These are phyloP conservation scores for Apoda limacodes DNA, from an alignment of 2,888 invertebrate species.

Conservation along the genomic window DNA sequence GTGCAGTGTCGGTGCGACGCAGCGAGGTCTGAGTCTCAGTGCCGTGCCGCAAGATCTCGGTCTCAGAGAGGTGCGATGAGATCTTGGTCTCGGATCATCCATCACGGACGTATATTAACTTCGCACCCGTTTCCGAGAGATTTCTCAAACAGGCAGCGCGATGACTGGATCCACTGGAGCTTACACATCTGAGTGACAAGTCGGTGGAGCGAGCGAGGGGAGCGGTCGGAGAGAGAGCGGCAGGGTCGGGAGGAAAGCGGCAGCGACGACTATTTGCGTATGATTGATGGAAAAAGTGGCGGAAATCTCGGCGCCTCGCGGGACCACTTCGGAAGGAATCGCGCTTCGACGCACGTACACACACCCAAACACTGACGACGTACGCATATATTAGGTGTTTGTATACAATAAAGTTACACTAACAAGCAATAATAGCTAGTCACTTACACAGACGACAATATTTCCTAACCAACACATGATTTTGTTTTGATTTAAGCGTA, in stretches of 20 bases:
- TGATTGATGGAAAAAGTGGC: conserved; percentile 36
- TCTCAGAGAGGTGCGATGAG: conserved; percentile 18
- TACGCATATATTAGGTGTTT: too few relatives aligned
- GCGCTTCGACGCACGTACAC: conserved; percentile 20
- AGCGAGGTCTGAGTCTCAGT: conserved; percentile 8
- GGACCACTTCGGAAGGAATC: conserved; percentile 38
- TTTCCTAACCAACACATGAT: too few relatives aligned
- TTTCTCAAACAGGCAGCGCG: conserved; percentile 30
- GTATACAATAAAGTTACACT: too few relatives aligned
- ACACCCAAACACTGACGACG: conserved; percentile 9
- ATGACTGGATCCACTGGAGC: conserved; percentile 53
- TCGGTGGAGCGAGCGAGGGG: conserved; percentile 6
- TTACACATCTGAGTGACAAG: conserved; percentile 30
- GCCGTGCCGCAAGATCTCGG: conserved; percentile 14
- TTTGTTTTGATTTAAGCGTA: too few relatives aligned
- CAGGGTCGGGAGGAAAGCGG: conserved; percentile 1
- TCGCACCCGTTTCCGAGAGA: conserved; percentile 28
- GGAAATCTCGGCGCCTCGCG: conserved; percentile 33
- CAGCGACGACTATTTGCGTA: conserved; percentile 41
- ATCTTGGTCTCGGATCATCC: conserved; percentile 23
- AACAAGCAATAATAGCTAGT: too few relatives aligned
- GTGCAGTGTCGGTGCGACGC: conserved; percentile 19
- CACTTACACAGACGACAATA: too few relatives aligned
- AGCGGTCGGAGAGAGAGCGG: neutral
- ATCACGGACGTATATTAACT: conserved; percentile 17